Evolutionary conservation across 2,113 vertebrate genomes (phyloP).

Genomic region (Platycercus adscitus): DNA sequence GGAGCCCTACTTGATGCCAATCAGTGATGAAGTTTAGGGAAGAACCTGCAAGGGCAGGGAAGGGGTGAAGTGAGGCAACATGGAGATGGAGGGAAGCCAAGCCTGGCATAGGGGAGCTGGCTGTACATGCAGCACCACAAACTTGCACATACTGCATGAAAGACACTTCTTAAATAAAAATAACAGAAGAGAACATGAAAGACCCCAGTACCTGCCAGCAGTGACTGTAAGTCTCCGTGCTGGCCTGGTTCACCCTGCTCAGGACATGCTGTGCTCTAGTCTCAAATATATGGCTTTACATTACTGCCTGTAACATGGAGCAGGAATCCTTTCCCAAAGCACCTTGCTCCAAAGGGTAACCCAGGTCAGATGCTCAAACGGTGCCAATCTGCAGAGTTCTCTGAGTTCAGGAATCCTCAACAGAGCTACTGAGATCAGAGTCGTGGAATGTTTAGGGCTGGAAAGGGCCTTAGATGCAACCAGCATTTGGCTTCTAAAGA

Average conservation of each 20-base stretch:
- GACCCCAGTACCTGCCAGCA: conserved; percentile 43
- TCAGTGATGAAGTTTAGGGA: not conserved
- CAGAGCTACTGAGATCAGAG: not conserved
- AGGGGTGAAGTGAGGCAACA: not conserved
- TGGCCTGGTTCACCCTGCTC: not conserved
- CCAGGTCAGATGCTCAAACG: not conserved
- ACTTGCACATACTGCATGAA: conserved; percentile 32
- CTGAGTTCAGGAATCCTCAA: not conserved
- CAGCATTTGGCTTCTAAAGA: not conserved
- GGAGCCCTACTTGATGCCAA: not conserved
- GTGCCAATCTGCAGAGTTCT: not conserved
- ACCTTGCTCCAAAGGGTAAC: conserved; percentile 25
- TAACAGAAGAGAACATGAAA: conserved; percentile 50
- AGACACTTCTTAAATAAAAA: conserved; percentile 27
- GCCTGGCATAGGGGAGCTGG: conserved; percentile 38
- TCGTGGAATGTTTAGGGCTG: not conserved
- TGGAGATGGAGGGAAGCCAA: not conserved
- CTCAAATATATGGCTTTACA: not conserved
- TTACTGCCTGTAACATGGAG: not conserved
- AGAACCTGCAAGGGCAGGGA: not conserved
- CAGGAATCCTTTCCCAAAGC: not conserved
- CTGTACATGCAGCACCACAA: conserved; percentile 26
- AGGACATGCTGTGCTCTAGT: conserved; percentile 39
- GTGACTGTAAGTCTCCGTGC: conserved; percentile 22
- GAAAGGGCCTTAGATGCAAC: not conserved